These are phyloP conservation scores for Homalodisca vitripennis DNA, from an alignment of 1,140 invertebrate genomes.

Conservation along the genomic window DNA sequence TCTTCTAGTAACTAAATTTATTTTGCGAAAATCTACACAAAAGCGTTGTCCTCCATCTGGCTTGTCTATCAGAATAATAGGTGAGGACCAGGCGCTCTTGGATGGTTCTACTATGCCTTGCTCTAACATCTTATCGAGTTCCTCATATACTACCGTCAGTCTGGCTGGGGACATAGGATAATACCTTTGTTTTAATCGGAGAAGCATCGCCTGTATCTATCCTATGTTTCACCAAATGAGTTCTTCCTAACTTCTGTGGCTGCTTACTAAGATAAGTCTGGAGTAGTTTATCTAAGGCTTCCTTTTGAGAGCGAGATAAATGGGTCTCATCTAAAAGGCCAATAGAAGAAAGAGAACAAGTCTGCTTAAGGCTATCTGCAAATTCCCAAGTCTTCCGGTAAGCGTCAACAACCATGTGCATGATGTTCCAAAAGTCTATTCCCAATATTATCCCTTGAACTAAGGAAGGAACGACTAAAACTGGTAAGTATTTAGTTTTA, in stretches of 20 bases:
- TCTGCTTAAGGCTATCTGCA: not conserved
- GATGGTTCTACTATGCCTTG: not conserved
- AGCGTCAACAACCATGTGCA: not conserved
- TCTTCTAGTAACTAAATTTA: not conserved
- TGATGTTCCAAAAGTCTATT: not conserved
- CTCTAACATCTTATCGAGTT: not conserved
- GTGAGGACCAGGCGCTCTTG: not conserved
- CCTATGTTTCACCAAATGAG: not conserved
- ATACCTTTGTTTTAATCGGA: not conserved
- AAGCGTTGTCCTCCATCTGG: not conserved
- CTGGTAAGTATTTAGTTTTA: not conserved
- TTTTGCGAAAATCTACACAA: not conserved
- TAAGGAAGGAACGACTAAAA: not conserved
- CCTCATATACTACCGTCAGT: not conserved
- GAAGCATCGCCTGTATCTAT: not conserved
- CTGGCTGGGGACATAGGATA: not conserved
- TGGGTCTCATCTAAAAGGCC: not conserved
- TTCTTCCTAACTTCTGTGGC: not conserved
- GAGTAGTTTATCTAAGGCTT: not conserved
- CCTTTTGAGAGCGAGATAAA: not conserved
- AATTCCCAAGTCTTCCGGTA: not conserved
- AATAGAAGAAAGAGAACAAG: not conserved
- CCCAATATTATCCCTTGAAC: not conserved
- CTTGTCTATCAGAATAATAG: constrained; percentile 1
- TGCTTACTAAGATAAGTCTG: not conserved